These are phyloP conservation scores for Nebria ingens DNA, from an alignment of 1,140 invertebrate genomes.

Conservation along the genomic window DNA sequence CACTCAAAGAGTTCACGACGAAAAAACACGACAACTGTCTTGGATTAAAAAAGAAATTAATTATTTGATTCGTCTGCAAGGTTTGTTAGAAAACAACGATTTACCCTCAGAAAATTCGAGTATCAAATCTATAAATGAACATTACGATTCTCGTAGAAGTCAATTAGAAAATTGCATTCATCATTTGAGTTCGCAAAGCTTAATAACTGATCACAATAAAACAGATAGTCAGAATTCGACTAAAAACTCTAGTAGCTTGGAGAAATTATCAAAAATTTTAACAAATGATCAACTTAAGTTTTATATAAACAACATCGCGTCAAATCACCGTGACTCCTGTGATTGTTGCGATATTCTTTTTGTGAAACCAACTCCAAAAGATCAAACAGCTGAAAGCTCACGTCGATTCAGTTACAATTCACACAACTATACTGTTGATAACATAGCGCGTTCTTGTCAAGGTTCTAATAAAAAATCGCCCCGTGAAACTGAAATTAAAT, in stretches of 20 bases:
- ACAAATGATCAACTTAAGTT: not conserved
- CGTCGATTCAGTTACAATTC: not conserved
- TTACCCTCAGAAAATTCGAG: too few species aligned
- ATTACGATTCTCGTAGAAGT: too few species aligned
- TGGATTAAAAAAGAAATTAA: conserved; percentile 31
- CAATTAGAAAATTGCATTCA: too few species aligned
- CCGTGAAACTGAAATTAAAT: too few species aligned
- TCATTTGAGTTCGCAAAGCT: too few species aligned
- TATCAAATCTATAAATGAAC: too few species aligned
- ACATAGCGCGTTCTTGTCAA: not conserved
- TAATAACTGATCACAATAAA: too few species aligned
- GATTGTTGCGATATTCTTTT: not conserved
- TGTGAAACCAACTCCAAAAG: not conserved
- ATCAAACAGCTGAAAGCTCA: not conserved
- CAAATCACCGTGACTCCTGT: not conserved
- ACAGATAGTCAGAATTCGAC: too few species aligned
- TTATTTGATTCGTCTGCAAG: conserved; percentile 26
- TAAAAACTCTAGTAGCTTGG: too few species aligned
- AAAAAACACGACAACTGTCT: conserved; percentile 25
- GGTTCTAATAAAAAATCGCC: too few species aligned
- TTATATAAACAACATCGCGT: not conserved
- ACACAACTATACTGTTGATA: not conserved
- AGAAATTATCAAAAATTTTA: not conserved
- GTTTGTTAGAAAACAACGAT: conserved; percentile 20
- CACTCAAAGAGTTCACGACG: too few species aligned